phyloP scores from a whole-genome alignment of 2,113 vertebrate genomes.

The Elgaria multicarinata region DNA sequence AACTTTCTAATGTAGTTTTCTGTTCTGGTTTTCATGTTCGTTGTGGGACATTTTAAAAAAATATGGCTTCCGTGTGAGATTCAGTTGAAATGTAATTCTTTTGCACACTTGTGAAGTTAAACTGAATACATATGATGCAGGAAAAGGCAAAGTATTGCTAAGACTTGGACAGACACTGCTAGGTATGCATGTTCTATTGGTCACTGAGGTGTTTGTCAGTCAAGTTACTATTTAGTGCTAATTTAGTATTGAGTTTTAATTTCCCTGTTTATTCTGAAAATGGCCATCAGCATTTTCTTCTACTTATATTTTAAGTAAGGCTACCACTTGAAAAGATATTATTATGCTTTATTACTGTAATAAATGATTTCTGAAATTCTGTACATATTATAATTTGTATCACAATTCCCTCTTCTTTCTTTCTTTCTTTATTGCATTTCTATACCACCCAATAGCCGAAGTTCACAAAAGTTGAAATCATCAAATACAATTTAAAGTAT shows the following conservation, averaged over 20 bases:
- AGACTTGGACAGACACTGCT: neutral
- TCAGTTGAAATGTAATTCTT: neutral
- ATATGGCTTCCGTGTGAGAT: neutral
- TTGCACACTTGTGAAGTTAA: neutral
- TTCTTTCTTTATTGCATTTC: no score
- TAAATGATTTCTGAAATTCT: neutral
- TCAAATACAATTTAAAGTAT: no score
- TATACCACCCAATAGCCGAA: no score
- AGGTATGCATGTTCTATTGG: neutral
- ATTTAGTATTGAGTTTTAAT: no score
- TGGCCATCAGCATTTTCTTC: neutral
- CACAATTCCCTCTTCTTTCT: neutral
- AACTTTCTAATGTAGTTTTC: no score
- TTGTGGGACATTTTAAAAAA: neutral
- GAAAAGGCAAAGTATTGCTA: neutral
- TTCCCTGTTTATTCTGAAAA: neutral
- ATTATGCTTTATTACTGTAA: neutral
- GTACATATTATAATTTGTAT: neutral
- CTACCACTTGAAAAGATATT: neutral
- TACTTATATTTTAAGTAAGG: neutral
- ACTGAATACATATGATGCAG: neutral
- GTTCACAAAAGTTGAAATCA: no score
- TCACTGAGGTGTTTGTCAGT: neutral
- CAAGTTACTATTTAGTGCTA: neutral
- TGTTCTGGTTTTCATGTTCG: neutral